Base-by-base conservation (phyloP, 23 tunicate species). In the Ascidia mentula region DNA sequence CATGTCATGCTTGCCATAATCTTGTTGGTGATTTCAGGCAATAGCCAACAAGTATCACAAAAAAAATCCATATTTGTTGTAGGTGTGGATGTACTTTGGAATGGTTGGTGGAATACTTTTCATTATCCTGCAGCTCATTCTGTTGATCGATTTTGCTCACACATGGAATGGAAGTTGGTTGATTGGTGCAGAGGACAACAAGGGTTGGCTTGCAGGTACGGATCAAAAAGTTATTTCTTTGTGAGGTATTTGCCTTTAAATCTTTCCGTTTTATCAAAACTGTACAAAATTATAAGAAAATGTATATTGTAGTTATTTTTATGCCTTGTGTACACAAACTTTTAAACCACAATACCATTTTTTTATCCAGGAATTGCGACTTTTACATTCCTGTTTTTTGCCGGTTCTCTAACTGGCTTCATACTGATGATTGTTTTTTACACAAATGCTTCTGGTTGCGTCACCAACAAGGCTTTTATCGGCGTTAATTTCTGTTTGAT, bases 71-170 rank as follows among this genome's bases (percentile, higher is more conserved):
- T n/a, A n/a, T n/a, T n/a, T n/a, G n/a, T n/a, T n/a, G 20, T 0
- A 85, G 70, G 95, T 94, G 1, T 80, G 88, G 86, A 73, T 82
- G 36, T 93, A 87, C 73, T 69, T 96, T 69, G 99, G 99, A 2
- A 85, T 96, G 88, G 82, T 79, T n/a, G 97, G 99, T 18, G 97
- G 90, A 30, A 90, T 91, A 34, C 17, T 80, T 32, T 96, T 96
- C 59, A 96, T 96, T 35, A 35, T 96, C n/a, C 83, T 96, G 36
- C 99, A 91, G 53, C 85, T 96, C 22, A 84, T 96, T 24, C 83
- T 96, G 31, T 53, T 88, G 65, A 79, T 96, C 73, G 99, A 96
- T 72, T 91, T 96, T 82, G 99, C 99, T 4, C 92, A 88, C 42
- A 80, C 77, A 34, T 84, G 87, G 87, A 96, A 96, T 73, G 97